Base-by-base conservation (phyloP, 1,140 invertebrate genomes). In the Drosophila bipectinata region DNA sequence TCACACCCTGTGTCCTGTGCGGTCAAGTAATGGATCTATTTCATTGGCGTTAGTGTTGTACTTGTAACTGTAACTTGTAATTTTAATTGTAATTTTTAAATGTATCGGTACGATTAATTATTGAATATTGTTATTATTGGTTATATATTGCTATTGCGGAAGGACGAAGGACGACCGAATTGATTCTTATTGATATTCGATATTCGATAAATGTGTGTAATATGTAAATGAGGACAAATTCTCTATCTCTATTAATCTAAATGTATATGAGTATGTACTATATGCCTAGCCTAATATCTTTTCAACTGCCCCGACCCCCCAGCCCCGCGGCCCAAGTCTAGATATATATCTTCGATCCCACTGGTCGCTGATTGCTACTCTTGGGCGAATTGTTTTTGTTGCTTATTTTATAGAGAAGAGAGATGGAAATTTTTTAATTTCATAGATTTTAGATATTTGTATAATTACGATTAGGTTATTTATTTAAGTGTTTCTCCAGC, bases 31-130 rank as follows among this genome's bases (percentile, higher is more conserved):
- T 77, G 79, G 79, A 88, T 87, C 79, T 88, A 87, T 21, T 88
- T 88, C 83, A 87, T 87, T 82, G 79, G 79, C 79, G 85, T 85
- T 85, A 85, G 82, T 88, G 79, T 87, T 87, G 80, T 87, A 87
- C 84, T 75, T 87, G 45, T 85, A 85, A 87, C 59, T 81, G 64
- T 80, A 80, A 63, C 51, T 69, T 81, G 64, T 80, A 80, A 63
- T 51, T 69, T 64, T 81, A 72, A 63, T 48, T 72, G 55, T 82
- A 83, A 58, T 72, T 61, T 72, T 69, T 15, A 51, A 66, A 58
- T 48, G 49, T 69, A 69, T 59, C 54, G 28, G 54, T 63, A 63
- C 10, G 49, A 68, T 66, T 69, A 69, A 69, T 78, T 68, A 71
- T 64, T 85, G 75, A 68, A 79, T 82, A 85, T 85, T 84, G 64